Evolutionary conservation across 64 coral and sea anemone genomes (phyloP).

Genomic region (Porites lutea): DNA sequence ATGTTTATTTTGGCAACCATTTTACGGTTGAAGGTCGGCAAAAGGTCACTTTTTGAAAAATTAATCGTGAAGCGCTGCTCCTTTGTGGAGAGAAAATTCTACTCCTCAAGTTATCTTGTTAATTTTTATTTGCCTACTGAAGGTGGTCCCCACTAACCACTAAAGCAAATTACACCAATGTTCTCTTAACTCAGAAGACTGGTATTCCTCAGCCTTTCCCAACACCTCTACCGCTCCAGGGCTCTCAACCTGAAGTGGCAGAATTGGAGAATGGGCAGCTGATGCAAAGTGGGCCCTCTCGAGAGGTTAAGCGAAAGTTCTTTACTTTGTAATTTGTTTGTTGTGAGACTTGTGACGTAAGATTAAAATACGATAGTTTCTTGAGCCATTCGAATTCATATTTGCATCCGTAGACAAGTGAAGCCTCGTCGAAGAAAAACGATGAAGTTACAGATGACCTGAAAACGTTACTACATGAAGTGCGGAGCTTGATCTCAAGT

Average conservation of each 20-base stretch:
- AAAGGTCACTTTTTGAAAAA: too few species aligned
- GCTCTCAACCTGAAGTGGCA: not conserved
- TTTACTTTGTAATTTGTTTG: not conserved
- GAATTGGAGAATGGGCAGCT: not conserved
- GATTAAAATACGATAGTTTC: not conserved
- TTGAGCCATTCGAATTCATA: not conserved
- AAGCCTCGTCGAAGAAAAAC: slow-evolving; percentile 1
- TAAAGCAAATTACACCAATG: not conserved
- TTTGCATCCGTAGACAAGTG: not conserved
- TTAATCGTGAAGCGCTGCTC: not conserved
- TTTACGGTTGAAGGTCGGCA: not conserved
- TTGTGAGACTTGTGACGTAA: not conserved
- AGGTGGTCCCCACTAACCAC: slow-evolving; percentile 13
- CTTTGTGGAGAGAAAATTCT: not conserved
- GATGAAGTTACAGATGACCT: slow-evolving; percentile 62
- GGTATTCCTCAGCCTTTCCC: not conserved
- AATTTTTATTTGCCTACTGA: not conserved
- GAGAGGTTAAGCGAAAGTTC: not conserved
- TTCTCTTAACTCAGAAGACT: not conserved
- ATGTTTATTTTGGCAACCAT: not conserved
- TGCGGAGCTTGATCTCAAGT: slow-evolving; percentile 55
- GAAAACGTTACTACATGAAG: slow-evolving; percentile 54
- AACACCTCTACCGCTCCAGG: not conserved
- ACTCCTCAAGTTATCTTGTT: not conserved
- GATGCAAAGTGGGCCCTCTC: not conserved